These are phyloP conservation scores for Nipponia nippon DNA, from an alignment of 2,113 vertebrate genomes.

Conservation along the genomic window DNA sequence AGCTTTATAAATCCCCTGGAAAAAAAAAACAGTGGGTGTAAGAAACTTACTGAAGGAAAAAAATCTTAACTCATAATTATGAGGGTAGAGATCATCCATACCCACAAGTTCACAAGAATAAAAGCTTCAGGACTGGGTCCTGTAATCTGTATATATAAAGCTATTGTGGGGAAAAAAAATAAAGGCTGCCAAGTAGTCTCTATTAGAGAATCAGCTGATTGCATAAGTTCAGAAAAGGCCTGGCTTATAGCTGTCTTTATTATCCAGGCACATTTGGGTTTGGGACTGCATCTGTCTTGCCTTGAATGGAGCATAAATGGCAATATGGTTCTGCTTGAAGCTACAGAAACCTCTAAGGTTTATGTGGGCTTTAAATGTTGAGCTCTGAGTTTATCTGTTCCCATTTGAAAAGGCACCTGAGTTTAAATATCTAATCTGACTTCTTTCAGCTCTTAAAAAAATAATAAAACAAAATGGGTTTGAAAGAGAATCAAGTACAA, in stretches of 20 bases:
- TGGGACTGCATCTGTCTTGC: not conserved
- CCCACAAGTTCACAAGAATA: not conserved
- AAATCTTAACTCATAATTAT: not conserved
- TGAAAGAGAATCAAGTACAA: not conserved
- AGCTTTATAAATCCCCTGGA: not conserved
- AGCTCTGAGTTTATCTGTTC: not conserved
- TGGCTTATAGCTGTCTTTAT: not conserved
- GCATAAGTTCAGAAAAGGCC: not conserved
- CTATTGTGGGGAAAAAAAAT: not conserved
- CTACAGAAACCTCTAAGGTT: not conserved
- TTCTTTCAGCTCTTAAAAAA: not conserved
- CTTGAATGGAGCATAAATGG: not conserved
- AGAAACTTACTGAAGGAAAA: not conserved
- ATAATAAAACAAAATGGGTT: not conserved
- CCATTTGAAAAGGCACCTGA: not conserved
- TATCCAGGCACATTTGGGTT: not conserved
- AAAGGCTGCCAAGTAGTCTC: not conserved
- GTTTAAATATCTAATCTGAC: not conserved
- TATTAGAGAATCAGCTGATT: not conserved
- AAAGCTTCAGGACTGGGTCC: not conserved
- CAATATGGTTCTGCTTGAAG: not conserved
- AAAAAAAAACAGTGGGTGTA: not conserved
- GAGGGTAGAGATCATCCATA: not conserved
- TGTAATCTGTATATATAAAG: not conserved
- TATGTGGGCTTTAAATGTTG: not conserved